Evolutionary conservation across 1,140 invertebrate species (phyloP).

Genomic region (Octopus sinensis): DNA sequence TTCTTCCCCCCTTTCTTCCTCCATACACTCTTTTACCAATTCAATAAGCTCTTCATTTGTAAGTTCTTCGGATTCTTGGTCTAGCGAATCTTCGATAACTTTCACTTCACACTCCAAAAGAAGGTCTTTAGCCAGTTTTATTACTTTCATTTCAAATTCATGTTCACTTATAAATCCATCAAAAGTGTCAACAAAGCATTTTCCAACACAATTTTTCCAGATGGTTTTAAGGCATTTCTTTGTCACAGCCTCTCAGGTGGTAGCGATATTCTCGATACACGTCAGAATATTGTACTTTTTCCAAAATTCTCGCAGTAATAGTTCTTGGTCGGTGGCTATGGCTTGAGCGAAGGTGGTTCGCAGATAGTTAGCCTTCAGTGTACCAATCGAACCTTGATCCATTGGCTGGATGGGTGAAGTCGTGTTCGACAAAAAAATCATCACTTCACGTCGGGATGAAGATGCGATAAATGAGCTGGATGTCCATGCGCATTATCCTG

Average conservation of each 20-base stretch:
- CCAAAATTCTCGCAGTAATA: background rate
- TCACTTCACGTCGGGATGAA: conserved; percentile 7
- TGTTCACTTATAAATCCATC: background rate
- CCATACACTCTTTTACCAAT: background rate
- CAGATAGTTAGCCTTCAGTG: background rate
- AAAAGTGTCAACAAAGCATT: background rate
- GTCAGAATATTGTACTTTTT: background rate
- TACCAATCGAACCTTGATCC: background rate
- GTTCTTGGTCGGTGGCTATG: background rate
- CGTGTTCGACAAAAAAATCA: background rate
- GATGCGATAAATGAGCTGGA: background rate
- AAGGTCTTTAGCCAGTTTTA: conserved; percentile 2
- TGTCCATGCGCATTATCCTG: background rate
- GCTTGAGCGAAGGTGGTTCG: conserved; percentile 1
- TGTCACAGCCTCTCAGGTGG: background rate
- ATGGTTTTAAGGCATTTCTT: background rate
- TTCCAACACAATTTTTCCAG: background rate
- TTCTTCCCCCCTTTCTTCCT: background rate
- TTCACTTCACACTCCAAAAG: background rate
- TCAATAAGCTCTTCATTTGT: conserved; percentile 1
- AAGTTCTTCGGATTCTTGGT: conserved; percentile 7
- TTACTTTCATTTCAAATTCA: background rate
- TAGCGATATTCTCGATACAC: background rate
- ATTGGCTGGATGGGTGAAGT: background rate
- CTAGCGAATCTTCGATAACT: background rate